Percentiles rank a stretch among this genome's conserved stretches.
phyloP scores from a whole-genome alignment of 1,140 invertebrate genomes.

The Oedothorax gibbosus region DNA sequence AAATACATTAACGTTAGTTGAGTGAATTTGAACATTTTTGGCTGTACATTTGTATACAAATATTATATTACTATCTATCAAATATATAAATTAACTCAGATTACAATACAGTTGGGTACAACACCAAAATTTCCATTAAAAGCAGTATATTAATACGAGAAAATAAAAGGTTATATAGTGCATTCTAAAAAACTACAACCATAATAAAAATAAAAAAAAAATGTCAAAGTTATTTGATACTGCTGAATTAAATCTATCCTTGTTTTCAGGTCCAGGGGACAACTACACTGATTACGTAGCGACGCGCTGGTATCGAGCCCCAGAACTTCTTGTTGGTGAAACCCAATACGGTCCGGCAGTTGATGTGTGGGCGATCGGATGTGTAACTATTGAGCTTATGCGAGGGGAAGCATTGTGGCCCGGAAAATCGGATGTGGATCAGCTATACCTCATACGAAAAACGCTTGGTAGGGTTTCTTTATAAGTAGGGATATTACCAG shows the following conservation, averaged over 20 bases:
- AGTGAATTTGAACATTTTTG: too few species aligned
- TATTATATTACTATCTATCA: too few species aligned
- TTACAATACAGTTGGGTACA: too few species aligned
- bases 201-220: too few species aligned
- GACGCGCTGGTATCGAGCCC: conserved; percentile 97
- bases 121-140: too few species aligned
- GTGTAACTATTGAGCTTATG: conserved; percentile 95
- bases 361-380: conserved; percentile 97
- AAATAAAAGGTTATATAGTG: too few species aligned
- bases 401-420: conserved; percentile 96
- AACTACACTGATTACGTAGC: conserved; percentile 99
- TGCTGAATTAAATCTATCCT: not conserved
- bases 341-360: conserved; percentile 97
- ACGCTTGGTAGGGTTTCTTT: conserved; percentile 71
- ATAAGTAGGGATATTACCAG: too few species aligned
- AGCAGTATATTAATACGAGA: too few species aligned
- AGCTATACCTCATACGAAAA: conserved; percentile 94
- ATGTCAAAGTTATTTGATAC: not conserved
- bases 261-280: conserved; percentile 80
- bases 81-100: too few species aligned
- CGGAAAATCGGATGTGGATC: conserved; percentile 98
- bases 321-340: conserved; percentile 96
- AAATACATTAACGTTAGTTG: too few species aligned
- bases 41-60: too few species aligned
- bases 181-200: too few species aligned